Evolutionary conservation across 2,113 vertebrate genomes (phyloP).

Genomic region (Takifugu bimaculatus): DNA sequence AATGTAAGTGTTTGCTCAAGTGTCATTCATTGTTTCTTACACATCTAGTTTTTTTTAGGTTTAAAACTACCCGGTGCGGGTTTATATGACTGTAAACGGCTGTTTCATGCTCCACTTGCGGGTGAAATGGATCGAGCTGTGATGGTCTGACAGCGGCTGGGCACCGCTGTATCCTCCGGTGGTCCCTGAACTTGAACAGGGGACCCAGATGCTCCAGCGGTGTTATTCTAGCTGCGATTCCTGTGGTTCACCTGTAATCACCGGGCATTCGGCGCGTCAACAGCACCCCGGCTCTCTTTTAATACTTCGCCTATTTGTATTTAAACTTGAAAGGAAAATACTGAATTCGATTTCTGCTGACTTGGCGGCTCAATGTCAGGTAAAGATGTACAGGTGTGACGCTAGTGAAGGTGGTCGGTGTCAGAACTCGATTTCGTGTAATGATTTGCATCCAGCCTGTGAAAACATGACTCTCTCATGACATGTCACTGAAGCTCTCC

Average conservation of each 20-base stretch:
- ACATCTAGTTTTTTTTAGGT: background rate
- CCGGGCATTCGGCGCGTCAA: conserved; percentile 68
- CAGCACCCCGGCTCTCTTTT: conserved; percentile 60
- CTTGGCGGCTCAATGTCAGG: conserved; percentile 65
- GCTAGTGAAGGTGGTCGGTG: conserved; percentile 51
- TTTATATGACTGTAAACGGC: no score
- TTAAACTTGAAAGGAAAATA: conserved; percentile 71
- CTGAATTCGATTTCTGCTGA: conserved; percentile 72
- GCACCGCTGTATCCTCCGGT: background rate
- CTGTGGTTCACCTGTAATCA: conserved; percentile 75
- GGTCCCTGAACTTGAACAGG: conserved; percentile 5
- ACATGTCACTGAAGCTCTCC: conserved; percentile 39
- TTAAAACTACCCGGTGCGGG: no score
- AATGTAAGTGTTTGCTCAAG: conserved; percentile 73
- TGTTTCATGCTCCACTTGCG: no score
- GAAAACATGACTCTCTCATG: conserved; percentile 57
- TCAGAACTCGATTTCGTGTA: conserved; percentile 55
- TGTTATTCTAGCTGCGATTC: conserved; percentile 51
- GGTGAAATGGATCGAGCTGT: no score
- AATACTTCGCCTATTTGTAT: conserved; percentile 66
- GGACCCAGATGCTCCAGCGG: conserved; percentile 41
- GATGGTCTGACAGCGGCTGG: background rate
- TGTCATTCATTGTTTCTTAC: background rate
- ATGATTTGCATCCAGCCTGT: conserved; percentile 62
- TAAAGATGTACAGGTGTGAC: conserved; percentile 70